phyloP scores from a whole-genome alignment of 2,797 vertebrate genomes.

The Sebastes goodei region DNA sequence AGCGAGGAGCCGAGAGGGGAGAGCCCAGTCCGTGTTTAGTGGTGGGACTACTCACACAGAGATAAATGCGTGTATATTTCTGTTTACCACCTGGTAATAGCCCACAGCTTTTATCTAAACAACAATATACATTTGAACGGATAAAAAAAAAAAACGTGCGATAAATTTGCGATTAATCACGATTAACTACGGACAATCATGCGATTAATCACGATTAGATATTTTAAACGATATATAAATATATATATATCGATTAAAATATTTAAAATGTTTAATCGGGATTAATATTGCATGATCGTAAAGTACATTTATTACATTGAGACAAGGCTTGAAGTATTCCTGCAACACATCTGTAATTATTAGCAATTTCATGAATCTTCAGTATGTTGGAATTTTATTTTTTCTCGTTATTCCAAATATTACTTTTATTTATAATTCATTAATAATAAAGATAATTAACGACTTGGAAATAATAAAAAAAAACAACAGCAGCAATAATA shows the following conservation, averaged over 20 bases:
- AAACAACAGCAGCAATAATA: neutral
- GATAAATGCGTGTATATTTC: conserved; percentile 61
- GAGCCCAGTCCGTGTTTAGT: conserved; percentile 67
- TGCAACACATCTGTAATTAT: neutral
- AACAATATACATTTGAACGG: neutral
- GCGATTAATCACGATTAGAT: too few relatives aligned
- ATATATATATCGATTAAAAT: too few relatives aligned
- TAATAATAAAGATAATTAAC: neutral
- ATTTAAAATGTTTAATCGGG: too few relatives aligned
- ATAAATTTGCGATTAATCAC: too few relatives aligned
- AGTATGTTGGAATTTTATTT: neutral
- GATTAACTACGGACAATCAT: too few relatives aligned
- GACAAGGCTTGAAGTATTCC: neutral
- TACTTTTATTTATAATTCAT: neutral
- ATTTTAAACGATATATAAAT: rapidly evolving
- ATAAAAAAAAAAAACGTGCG: too few relatives aligned
- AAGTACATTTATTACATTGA: neutral
- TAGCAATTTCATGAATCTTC: neutral
- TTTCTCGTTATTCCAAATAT: neutral
- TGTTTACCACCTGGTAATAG: conserved; percentile 14
- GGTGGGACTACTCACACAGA: conserved; percentile 74
- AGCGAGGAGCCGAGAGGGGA: conserved; percentile 67
- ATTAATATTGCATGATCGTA: neutral
- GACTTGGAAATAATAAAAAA: neutral
- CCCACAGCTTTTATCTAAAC: neutral